Evolutionary conservation across 2,113 vertebrate species (phyloP).

Genomic region (Carassius carassius): DNA sequence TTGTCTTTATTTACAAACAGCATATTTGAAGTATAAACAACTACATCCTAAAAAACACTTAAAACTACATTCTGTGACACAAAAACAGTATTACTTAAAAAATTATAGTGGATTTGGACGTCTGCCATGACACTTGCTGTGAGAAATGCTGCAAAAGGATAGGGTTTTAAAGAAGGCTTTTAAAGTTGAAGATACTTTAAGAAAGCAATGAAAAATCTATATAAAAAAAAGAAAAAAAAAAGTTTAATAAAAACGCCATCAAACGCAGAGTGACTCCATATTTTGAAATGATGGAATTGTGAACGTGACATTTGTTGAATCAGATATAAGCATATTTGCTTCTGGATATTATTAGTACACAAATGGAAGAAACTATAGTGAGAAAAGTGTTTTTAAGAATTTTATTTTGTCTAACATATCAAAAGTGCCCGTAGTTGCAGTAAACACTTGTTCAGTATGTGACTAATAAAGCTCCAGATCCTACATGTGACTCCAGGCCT

Average conservation of each 20-base stretch:
- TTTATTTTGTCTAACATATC: too few species aligned
- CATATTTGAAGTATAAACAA: too few species aligned
- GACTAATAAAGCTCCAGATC: slow-evolving; percentile 6
- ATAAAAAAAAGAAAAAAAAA: too few species aligned
- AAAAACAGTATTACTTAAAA: too few species aligned
- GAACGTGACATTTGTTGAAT: not conserved
- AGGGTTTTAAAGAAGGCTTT: not conserved
- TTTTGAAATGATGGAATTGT: not conserved
- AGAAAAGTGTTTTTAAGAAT: too few species aligned
- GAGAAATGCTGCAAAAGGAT: too few species aligned
- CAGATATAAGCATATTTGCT: not conserved
- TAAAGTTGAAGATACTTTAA: not conserved
- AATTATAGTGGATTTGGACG: too few species aligned
- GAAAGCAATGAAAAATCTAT: not conserved
- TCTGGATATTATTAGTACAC: not conserved
- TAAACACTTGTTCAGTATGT: not conserved
- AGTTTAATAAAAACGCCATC: not conserved
- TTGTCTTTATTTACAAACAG: too few species aligned
- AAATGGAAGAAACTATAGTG: not conserved
- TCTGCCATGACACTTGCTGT: too few species aligned
- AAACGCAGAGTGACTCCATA: not conserved
- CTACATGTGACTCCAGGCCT: not conserved
- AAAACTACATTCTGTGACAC: too few species aligned
- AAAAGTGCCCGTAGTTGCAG: not conserved
- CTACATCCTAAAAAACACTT: too few species aligned